phyloP scores from a whole-genome alignment of 2,888 invertebrate genomes.

The Trilocha varians region DNA sequence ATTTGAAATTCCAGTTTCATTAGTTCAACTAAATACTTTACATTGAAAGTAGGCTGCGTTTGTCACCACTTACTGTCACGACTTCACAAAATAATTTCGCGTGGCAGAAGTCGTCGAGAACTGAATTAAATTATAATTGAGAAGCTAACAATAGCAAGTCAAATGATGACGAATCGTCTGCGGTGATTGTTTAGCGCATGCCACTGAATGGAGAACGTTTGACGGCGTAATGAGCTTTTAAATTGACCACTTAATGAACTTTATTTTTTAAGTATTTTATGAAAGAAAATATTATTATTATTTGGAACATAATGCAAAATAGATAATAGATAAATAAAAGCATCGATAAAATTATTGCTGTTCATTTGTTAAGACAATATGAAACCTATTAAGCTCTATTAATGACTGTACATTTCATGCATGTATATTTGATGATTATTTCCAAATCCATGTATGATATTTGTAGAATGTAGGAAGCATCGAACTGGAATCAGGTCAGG shows the following conservation, averaged over 20 bases:
- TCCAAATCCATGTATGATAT: background rate
- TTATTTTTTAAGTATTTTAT: too few species aligned
- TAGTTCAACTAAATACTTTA: background rate
- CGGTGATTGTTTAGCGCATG: conserved; percentile 45
- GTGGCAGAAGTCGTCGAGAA: conserved; percentile 31
- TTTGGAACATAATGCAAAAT: too few species aligned
- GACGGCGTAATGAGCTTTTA: conserved; percentile 50
- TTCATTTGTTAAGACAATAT: too few species aligned
- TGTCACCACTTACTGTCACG: background rate
- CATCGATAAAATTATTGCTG: too few species aligned
- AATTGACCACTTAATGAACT: conserved; percentile 41
- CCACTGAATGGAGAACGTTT: conserved; percentile 48
- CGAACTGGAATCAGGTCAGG: conserved; percentile 3
- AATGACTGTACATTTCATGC: too few species aligned
- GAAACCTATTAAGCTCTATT: too few species aligned
- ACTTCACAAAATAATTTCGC: conserved; percentile 21
- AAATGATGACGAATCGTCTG: conserved; percentile 45
- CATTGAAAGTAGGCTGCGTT: background rate
- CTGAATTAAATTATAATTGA: conserved; percentile 49
- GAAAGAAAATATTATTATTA: too few species aligned
- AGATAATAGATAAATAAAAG: too few species aligned
- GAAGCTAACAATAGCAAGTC: conserved; percentile 47
- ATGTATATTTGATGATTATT: too few species aligned
- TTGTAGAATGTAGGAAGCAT: background rate
- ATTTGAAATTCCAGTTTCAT: too few species aligned